These are phyloP conservation scores for Orussus abietinus DNA, from an alignment of 1,140 invertebrate genomes.

Conservation along the genomic window DNA sequence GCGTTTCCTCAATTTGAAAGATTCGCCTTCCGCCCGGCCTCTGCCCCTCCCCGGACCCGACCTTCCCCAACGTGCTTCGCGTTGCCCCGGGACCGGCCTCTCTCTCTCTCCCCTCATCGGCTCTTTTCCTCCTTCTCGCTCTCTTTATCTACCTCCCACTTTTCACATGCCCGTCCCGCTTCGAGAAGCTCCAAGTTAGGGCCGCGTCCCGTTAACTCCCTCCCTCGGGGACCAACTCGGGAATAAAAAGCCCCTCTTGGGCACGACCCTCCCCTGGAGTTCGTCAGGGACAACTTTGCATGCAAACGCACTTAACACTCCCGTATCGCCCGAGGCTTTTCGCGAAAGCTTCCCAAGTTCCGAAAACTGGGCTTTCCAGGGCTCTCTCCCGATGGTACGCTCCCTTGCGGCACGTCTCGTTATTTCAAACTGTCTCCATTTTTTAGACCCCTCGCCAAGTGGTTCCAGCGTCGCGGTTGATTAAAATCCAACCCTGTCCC, in stretches of 20 bases:
- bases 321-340: constrained; percentile 6
- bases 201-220: constrained; percentile 9
- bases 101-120: neutral
- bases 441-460: too few species aligned
- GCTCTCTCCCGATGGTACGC: too few species aligned
- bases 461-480: too few species aligned
- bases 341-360: too few species aligned
- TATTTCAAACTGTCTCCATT: too few species aligned
- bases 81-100: too few species aligned
- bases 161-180: constrained; percentile 5
- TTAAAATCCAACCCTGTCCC: too few species aligned
- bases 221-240: constrained; percentile 5
- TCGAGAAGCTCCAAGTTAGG: constrained; percentile 5
- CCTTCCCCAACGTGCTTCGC: too few species aligned
- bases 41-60: too few species aligned
- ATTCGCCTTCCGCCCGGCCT: constrained; percentile 11
- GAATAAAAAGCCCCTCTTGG: constrained; percentile 10
- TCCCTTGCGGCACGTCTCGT: too few species aligned
- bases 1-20: constrained; percentile 33
- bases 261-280: neutral
- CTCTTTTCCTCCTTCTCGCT: constrained; percentile 7
- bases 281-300: constrained; percentile 1
- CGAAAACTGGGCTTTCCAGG: too few species aligned
- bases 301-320: constrained; percentile 5
- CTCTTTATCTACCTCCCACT: constrained; percentile 3